Conservation (phyloP, 2,888 invertebrate species). For the Unio delphinus region DNA sequence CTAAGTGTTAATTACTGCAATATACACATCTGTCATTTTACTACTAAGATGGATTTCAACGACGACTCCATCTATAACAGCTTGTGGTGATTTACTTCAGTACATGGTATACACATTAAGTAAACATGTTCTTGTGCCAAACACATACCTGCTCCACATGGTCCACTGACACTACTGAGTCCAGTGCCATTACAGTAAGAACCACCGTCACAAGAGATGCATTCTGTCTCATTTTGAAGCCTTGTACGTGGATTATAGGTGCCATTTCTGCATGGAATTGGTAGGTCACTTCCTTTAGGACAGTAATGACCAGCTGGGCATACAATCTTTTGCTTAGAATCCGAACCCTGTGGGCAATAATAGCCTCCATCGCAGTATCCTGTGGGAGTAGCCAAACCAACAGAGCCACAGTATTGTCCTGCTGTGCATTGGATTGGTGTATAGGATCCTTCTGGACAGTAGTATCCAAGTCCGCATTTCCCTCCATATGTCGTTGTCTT, state of each 20-base stretch:
- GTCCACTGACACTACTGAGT: constrained; percentile 46
- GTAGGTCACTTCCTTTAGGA: constrained; percentile 51
- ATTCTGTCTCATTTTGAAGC: constrained; percentile 42
- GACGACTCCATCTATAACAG: background rate
- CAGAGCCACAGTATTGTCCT: constrained; percentile 62
- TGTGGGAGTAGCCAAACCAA: constrained; percentile 50
- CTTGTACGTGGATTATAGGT: constrained; percentile 54
- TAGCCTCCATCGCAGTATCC: constrained; percentile 61
- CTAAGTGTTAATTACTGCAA: no score
- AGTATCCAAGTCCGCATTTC: constrained; percentile 60
- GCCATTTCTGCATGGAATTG: constrained; percentile 63
- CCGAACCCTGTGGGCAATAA: constrained; percentile 59
- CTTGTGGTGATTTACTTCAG: background rate
- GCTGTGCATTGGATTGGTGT: constrained; percentile 58
- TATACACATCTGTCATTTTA: no score
- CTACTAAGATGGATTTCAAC: no score
- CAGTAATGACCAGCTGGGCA: constrained; percentile 61
- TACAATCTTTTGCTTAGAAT: constrained; percentile 33
- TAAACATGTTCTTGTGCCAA: no score
- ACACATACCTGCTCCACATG: constrained; percentile 52
- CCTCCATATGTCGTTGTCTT: constrained; percentile 63
- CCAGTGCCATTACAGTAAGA: constrained; percentile 62
- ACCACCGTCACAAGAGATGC: constrained; percentile 57
- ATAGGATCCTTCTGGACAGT: constrained; percentile 61
- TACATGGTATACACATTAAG: background rate